Evolutionary conservation across 2,888 invertebrate genomes (phyloP).

Genomic region (Agelastica alni): DNA sequence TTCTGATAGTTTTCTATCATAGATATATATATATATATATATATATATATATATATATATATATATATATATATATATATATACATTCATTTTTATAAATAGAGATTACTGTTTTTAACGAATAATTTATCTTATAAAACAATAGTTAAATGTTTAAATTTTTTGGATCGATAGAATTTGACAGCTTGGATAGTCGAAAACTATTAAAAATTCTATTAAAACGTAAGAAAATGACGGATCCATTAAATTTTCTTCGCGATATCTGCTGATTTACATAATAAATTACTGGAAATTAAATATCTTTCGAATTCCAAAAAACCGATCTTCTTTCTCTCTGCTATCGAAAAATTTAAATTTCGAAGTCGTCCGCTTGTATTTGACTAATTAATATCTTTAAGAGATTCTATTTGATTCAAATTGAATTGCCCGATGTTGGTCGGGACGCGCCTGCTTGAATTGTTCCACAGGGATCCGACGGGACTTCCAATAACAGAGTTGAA

Average conservation of each 20-base stretch:
- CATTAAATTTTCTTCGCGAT: not conserved
- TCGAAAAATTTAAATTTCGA: constrained; percentile 19
- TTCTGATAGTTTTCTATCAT: too few species aligned
- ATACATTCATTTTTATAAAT: too few species aligned
- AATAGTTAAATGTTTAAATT: too few species aligned
- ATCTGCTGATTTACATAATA: constrained; percentile 11
- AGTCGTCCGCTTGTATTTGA: constrained; percentile 23
- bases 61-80: too few species aligned
- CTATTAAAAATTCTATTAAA: not conserved
- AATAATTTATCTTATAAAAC: too few species aligned
- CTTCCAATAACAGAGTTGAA: constrained; percentile 39
- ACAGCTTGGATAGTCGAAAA: too few species aligned
- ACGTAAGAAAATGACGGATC: too few species aligned
- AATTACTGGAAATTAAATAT: not conserved
- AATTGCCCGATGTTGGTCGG: not conserved
- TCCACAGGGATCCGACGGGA: constrained; percentile 38
- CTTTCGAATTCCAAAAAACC: constrained; percentile 3
- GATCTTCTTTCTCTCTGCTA: not conserved
- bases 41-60: too few species aligned
- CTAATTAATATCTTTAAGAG: constrained; percentile 22
- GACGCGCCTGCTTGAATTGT: constrained; percentile 41
- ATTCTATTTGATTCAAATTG: constrained; percentile 9
- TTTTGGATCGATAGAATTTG: too few species aligned
- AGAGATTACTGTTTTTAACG: too few species aligned
- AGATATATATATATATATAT: too few species aligned